Base-by-base conservation (phyloP, 2,888 invertebrate genomes). In the Luperina nickerlii region DNA sequence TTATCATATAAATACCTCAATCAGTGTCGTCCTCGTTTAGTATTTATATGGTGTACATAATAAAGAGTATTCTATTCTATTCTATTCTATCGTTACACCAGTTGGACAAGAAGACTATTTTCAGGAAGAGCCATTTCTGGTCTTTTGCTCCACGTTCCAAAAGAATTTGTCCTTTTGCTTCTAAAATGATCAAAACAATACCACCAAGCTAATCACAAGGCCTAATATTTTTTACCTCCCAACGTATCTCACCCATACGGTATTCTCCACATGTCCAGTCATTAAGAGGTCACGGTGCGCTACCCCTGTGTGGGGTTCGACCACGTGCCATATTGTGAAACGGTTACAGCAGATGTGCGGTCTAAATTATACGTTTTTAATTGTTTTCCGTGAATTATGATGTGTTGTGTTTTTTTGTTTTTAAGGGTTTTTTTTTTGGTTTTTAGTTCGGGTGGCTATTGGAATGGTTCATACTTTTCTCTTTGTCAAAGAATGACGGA, bases 291-390 rank as follows among this genome's bases (percentile, higher is more conserved):
- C 86, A 86, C 87, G 86, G 87, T 86, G 86, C 79, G 67, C 70
- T 88, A 85, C 90, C 83, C 86, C 20, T 65, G 78, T 73, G n/a
- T 81, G 78, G 87, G 88, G 87, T 82, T 80, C 80, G 75, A 81
- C 87, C 91, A 88, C 92, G 94, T 93, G 94, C 92, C 94, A 94
- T 94, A 93, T 91, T 94, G 94, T 87, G 84, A 90, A 92, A 90
- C 94, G 92, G 94, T 94, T 94, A 89, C 82, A 79, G 82, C 91
- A 94, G 94, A 92, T 92, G 94, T 93, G 83, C 83, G 81, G 86
- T 86, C 75, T 72, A 89, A 87, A 87, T 88, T 88, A 87, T 89
- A 88, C 88, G 88, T 89, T 89, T 93, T 91, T 94, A 93, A 94
- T 94, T 93, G 93, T 93, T 92, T 91, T 90, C 89, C 65, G 91